Base-by-base conservation (phyloP, 1,140 invertebrate genomes). In the Temnothorax longispinosus region DNA sequence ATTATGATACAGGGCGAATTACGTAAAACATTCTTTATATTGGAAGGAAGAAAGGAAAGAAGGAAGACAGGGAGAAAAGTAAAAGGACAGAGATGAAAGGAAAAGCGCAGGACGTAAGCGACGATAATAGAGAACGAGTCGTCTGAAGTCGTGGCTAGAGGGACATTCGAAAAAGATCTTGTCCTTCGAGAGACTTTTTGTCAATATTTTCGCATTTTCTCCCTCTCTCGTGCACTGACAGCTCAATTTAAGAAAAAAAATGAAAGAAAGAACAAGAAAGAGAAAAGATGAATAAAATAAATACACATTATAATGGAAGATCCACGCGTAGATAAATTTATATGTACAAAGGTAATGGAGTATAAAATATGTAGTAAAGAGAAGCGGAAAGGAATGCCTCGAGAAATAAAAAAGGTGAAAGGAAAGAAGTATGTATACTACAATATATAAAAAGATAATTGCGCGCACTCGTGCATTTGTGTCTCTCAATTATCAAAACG, bases 331-430 rank as follows among this genome's bases (percentile, higher is more conserved):
- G 47, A 74, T 38, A 27, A 84, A 72, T 82, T 64, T 82, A 64
- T 87, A 87, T 87, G 44, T 87, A 87, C 85, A 87, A 87, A 64
- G 56, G 6, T 50, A 13, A 44, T 58, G 15, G 13, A 65, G 44
- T 41, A 21, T 74, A 27, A 82, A 80, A 69, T 38, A 38, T 67
- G 15, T 21, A 35, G n/a, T 56, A 67, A 64, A 87, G 75, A 69
- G 7, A 10, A n/a, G n/a, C 11, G 4, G n/a, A 54, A 47, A 74
- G 38, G n/a, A 18, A 82, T 15, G 21, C 7, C 15, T 41, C 56
- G 15, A 69, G 7, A 35, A 27, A 47, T 35, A 38, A 54, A 74
- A 18, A 44, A 47, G 10, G n/a, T 52, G 27, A 47, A 32, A 72
- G 44, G n/a, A 54, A 60, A 82, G 8, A 54, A 38, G 21, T 69